Evolutionary conservation across 2,888 invertebrate species (phyloP), one percentile per base, ranked within the genome.

Genomic region (Athetis lepigone): DNA sequence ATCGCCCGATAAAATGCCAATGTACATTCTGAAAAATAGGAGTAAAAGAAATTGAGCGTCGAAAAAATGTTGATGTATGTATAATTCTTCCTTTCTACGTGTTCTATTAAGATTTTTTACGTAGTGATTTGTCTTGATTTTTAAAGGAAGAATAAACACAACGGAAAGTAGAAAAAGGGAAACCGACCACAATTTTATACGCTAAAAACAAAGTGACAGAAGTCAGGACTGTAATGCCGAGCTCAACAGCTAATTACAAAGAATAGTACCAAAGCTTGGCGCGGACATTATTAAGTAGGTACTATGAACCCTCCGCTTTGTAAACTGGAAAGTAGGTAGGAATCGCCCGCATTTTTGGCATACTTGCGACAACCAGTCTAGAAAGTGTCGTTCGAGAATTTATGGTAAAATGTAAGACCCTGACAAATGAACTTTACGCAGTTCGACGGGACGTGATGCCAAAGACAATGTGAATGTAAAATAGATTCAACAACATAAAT

Each of bases 341-440:
- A 67, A 75, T 74, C 60, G 55, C 69, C 66, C 65, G 78, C 75
- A 81, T 83, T 85, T 82, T 84, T 77, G 80, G 81, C 77, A 85
- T 85, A 80, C 80, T 85, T 84, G 69, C 72, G 73, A 81, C 76
- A 80, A 74, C 78, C 81, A 82, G 75, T 77, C 79, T 76, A 74
- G 77, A 80, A 85, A 87, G 71, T 85, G 84, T 85, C 83, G 82
- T 84, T 85, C 72, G 80, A 81, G 82, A 85, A 86, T 86, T 84
- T 83, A 85, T 87, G 87, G 87, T 85, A 83, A 85, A 85, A 85
- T 83, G 85, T 84, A 80, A 84, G 83, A 77, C 81, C 81, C 82
- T 91, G 91, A 91, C 85, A 90, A 92, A 92, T 91, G 90, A 90
- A 89, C 86, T 91, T 88, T 87, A 85, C 87, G 86, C 84, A 87